Evolutionary conservation across 2,113 vertebrate species (phyloP), one percentile per base, ranked within the genome.

Genomic region (Tretioscincus oriximinensis): DNA sequence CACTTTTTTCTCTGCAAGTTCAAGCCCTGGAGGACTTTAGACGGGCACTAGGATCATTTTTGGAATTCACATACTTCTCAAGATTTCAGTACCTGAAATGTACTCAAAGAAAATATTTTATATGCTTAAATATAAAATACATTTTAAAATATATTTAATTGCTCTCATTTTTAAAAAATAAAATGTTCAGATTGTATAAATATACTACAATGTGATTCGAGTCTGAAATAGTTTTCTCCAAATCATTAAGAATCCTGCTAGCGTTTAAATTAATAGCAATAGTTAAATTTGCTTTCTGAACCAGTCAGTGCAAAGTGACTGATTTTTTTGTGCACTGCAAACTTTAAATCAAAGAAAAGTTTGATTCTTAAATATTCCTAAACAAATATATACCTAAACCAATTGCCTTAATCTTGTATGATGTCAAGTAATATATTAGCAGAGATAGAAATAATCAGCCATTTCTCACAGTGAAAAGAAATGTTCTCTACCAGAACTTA

Each of bases 281-380:
- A 1, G 49, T 51, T 35, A 64, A 41, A 65, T 64, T 54, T 61
- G 79, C 78, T 82, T 80, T 63, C 63, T 78, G 1, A 3, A 12
- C 29, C 72, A 35, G 2, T 35, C 6, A 7, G 74, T 11, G 29
- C 49, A 10, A 84, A 86, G 76, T 35, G n/a, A 66, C 11, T 77
- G 35, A 3, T 35, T 61, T 83, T 83, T 78, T 35, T 21, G 77
- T 21, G 77, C 70, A 28, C 28, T 7, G 7, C 58, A 84, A 85
- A 0, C 20, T 72, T 11, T 64, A 1, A 79, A 10, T 66, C 31
- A 69, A 82, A 90, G 74, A 24, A 81, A n/a, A 85, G 84, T 49
- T 60, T 20, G 9, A 24, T 68, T 70, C 51, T 79, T 70, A 81
- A n/a, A 86, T 2, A 51, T 9, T 11, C 12, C 9, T 51, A 51